Evolutionary conservation across 2,888 invertebrate species (phyloP).

Genomic region (Euplagia quadripunctaria): DNA sequence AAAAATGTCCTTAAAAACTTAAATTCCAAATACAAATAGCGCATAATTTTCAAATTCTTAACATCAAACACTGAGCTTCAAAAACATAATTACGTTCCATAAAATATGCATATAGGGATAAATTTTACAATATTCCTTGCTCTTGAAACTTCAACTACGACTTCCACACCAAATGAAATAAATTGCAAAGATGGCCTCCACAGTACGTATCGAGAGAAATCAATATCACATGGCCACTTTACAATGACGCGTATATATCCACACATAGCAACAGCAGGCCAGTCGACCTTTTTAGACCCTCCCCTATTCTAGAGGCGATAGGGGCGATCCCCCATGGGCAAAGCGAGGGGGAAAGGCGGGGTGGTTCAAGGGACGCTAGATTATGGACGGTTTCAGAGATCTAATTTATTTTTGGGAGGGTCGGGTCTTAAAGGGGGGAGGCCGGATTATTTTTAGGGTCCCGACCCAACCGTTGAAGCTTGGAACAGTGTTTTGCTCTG

Average conservation of each 20-base stretch:
- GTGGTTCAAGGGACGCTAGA: conserved; percentile 60
- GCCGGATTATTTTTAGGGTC: conserved; percentile 55
- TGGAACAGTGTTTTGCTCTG: conserved; percentile 23
- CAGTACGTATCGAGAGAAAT: conserved; percentile 40
- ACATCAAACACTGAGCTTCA: not conserved
- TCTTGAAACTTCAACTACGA: not conserved
- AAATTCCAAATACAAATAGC: not conserved
- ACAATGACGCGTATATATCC: conserved; percentile 50
- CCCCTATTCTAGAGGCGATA: conserved; percentile 66
- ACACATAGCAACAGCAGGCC: conserved; percentile 53
- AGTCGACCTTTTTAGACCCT: conserved; percentile 73
- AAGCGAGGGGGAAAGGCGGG: conserved; percentile 65
- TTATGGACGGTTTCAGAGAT: conserved; percentile 69
- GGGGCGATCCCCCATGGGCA: conserved; percentile 74
- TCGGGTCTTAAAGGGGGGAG: conserved; percentile 54
- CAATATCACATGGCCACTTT: conserved; percentile 53
- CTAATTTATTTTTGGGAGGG: conserved; percentile 77
- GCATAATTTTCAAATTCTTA: not conserved
- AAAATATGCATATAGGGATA: not conserved
- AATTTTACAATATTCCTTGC: not conserved
- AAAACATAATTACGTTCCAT: not conserved
- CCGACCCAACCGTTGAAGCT: conserved; percentile 44
- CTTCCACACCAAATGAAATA: not conserved
- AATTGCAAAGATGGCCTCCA: not conserved
- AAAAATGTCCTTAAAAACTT: not conserved